A percentile compares a stretch with the other conserved stretches of the same genome.
phyloP scores from a whole-genome alignment of 1,140 invertebrate genomes.

The Diabrotica undecimpunctata region DNA sequence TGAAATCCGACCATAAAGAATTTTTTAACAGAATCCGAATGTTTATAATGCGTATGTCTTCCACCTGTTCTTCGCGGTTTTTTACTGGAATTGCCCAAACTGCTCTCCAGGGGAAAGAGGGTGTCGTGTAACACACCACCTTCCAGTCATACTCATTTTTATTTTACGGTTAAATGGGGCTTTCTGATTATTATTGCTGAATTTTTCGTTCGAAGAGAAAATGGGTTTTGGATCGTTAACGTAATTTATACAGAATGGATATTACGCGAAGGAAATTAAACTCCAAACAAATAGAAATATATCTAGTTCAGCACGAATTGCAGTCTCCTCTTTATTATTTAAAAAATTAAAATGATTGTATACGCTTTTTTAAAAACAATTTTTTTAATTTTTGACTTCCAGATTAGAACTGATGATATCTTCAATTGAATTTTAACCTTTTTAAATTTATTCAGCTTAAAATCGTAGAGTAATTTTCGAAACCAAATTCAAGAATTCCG shows the following conservation, averaged over 20 bases:
- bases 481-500: no score
- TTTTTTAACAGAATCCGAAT: constrained; percentile 32
- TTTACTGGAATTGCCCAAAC: constrained; percentile 14
- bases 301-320: no score
- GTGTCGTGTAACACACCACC: not conserved
- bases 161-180: constrained; percentile 8
- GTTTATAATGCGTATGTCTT: constrained; percentile 34
- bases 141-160: not conserved
- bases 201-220: not conserved
- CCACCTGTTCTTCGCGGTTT: constrained; percentile 32
- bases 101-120: constrained; percentile 6
- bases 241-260: not conserved
- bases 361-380: no score
- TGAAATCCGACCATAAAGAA: constrained; percentile 19
- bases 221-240: not conserved
- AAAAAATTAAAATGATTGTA: no score
- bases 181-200: not conserved
- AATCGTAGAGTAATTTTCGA: no score
- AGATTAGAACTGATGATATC: no score
- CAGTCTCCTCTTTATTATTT: no score
- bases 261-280: not conserved
- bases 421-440: no score
- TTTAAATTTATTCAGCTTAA: no score
- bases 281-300: no score
- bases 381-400: no score